phyloP scores from a whole-genome alignment of 2,797 vertebrate genomes.

The Menidia menidia region DNA sequence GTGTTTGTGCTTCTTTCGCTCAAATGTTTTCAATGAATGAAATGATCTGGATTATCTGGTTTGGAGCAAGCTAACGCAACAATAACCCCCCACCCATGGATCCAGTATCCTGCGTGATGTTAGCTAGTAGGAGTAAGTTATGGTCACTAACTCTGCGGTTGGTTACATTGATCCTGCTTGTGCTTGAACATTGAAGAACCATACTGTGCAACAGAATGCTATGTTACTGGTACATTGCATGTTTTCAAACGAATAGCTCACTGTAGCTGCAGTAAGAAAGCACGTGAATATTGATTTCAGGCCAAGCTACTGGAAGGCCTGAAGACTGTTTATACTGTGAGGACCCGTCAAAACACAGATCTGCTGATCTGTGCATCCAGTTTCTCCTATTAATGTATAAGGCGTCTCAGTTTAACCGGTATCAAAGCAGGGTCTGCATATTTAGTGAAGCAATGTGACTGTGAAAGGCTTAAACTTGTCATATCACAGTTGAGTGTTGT shows the following conservation, averaged over 20 bases:
- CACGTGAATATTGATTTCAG: not conserved
- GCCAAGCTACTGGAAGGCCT: conserved; percentile 5
- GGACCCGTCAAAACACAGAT: not conserved
- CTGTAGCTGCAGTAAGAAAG: not conserved
- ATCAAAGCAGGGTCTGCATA: too few relatives aligned
- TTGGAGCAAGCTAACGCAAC: conserved; percentile 7
- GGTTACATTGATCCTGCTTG: conserved; percentile 4
- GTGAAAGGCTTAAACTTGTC: not conserved
- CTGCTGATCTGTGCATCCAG: not conserved
- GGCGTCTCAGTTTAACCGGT: not conserved
- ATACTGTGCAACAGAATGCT: not conserved
- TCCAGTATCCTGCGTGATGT: not conserved
- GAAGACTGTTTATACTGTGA: not conserved
- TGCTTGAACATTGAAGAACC: conserved; percentile 1
- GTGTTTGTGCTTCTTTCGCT: not conserved
- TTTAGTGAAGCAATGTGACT: not conserved
- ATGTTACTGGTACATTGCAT: not conserved
- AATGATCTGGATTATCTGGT: fast-evolving
- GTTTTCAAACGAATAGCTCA: not conserved
- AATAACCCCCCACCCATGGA: not conserved
- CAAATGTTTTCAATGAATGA: not conserved
- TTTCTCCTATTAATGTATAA: not conserved
- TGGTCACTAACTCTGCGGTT: conserved; percentile 9
- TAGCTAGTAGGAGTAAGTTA: conserved; percentile 31
- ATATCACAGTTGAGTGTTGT: not conserved